phyloP scores from a whole-genome alignment of 2,797 vertebrate genomes.

The Cottoperca gobio region DNA sequence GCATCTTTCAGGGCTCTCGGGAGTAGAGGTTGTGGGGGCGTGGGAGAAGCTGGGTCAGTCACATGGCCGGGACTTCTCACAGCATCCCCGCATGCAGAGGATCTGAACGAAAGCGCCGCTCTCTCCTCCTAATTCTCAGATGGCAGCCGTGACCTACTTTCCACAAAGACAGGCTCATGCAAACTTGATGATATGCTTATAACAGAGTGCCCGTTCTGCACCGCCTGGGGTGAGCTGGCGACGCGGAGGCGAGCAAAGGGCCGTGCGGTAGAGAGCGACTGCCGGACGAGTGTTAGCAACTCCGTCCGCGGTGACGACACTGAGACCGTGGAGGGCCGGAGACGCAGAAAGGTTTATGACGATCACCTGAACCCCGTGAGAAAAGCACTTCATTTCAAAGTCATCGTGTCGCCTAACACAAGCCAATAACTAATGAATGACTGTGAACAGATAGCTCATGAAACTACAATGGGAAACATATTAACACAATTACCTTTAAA shows the following conservation, averaged over 20 bases:
- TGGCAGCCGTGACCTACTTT: constrained; percentile 85
- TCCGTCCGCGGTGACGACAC: too few species aligned
- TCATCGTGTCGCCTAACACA: constrained; percentile 23
- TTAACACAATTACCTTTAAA: too few species aligned
- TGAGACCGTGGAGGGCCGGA: too few species aligned
- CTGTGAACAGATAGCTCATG: constrained; percentile 12
- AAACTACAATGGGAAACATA: constrained; percentile 38
- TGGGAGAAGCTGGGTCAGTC: constrained; percentile 77
- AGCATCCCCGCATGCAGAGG: constrained; percentile 53
- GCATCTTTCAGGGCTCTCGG: constrained; percentile 72
- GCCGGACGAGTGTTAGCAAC: constrained; percentile 47
- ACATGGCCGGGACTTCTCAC: constrained; percentile 69
- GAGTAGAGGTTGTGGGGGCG: constrained; percentile 52
- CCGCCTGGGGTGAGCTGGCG: constrained; percentile 68
- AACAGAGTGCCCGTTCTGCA: constrained; percentile 60
- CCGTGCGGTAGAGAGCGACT: constrained; percentile 36
- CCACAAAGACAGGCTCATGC: constrained; percentile 81
- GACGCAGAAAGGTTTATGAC: constrained; percentile 23
- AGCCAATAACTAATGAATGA: constrained; percentile 30
- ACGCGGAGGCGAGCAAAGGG: constrained; percentile 50
- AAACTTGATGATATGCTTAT: constrained; percentile 84
- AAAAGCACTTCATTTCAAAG: constrained; percentile 18
- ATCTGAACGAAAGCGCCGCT: constrained; percentile 68
- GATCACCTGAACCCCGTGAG: constrained; percentile 17
- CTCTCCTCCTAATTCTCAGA: constrained; percentile 80